Conservation (phyloP, 1,140 invertebrate species). For the Tetramorium simillimum region DNA sequence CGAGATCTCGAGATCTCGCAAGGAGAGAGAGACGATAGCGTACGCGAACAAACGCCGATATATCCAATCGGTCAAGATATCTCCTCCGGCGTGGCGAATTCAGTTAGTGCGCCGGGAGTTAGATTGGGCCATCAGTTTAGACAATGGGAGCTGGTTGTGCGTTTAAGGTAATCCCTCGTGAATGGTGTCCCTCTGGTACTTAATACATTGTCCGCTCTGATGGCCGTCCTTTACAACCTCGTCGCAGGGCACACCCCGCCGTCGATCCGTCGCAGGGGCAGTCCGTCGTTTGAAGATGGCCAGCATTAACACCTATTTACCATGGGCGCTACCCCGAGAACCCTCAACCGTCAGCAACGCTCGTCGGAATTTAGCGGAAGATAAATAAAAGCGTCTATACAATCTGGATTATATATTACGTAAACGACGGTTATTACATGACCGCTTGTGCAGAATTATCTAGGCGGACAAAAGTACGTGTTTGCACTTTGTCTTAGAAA, state of each 20-base stretch:
- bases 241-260: constrained; percentile 71
- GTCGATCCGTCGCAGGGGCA: constrained; percentile 40
- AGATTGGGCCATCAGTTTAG: constrained; percentile 79
- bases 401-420: background rate
- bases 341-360: constrained; percentile 39
- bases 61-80: constrained; percentile 77
- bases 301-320: constrained; percentile 83
- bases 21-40: constrained; percentile 47
- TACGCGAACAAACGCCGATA: constrained; percentile 30
- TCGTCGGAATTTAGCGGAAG: background rate
- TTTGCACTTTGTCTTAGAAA: constrained; percentile 23
- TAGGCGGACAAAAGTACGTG: background rate
- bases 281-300: constrained; percentile 68
- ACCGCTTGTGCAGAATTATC: background rate
- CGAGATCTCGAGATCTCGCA: constrained; percentile 35
- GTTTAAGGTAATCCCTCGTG: constrained; percentile 82
- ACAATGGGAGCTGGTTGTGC: constrained; percentile 79
- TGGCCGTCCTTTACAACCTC: constrained; percentile 82
- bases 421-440: background rate
- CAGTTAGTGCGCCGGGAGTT: constrained; percentile 72
- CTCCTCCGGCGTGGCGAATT: constrained; percentile 67
- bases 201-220: constrained; percentile 82
- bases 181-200: constrained; percentile 82
- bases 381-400: constrained; percentile 27
- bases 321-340: constrained; percentile 57